These are phyloP conservation scores for Riparia riparia DNA, from an alignment of 2,113 vertebrate genomes.

Conservation along the genomic window DNA sequence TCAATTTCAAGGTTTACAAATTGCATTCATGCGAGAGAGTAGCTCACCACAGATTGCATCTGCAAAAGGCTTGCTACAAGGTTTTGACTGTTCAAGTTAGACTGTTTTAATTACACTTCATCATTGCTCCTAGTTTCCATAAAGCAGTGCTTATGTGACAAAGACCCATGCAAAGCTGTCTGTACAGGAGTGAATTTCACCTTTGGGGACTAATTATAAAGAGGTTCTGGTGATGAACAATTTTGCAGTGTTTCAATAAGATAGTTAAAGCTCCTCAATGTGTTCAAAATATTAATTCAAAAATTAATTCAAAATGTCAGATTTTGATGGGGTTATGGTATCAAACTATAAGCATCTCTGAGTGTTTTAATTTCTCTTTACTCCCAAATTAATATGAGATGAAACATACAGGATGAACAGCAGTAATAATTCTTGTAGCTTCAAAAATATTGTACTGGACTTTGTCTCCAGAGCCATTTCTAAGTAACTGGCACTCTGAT, in stretches of 20 bases:
- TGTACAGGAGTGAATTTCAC: slow-evolving; percentile 22
- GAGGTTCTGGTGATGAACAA: slow-evolving; percentile 14
- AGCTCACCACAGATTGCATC: not conserved
- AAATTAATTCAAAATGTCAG: slow-evolving; percentile 20
- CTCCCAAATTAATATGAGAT: not conserved
- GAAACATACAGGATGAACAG: not conserved
- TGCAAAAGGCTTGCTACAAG: not conserved
- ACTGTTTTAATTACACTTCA: not conserved
- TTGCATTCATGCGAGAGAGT: not conserved
- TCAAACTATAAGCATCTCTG: not conserved
- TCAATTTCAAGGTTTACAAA: not conserved
- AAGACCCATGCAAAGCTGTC: not conserved
- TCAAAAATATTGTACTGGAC: not conserved
- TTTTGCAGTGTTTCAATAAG: slow-evolving; percentile 10
- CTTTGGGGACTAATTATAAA: slow-evolving; percentile 52
- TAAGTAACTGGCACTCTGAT: not conserved
- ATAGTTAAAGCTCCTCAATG: not conserved
- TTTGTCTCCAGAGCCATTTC: not conserved
- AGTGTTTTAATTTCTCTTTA: not conserved
- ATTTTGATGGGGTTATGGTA: not conserved
- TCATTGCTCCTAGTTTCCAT: not conserved
- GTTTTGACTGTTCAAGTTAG: not conserved
- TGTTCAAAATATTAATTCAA: slow-evolving; percentile 15
- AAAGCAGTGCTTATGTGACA: not conserved
- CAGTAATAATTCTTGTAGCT: not conserved